Evolutionary conservation across 2,888 invertebrate species (phyloP), one percentile per base, ranked within the genome.

Genomic region (Hydropsyche betteni): DNA sequence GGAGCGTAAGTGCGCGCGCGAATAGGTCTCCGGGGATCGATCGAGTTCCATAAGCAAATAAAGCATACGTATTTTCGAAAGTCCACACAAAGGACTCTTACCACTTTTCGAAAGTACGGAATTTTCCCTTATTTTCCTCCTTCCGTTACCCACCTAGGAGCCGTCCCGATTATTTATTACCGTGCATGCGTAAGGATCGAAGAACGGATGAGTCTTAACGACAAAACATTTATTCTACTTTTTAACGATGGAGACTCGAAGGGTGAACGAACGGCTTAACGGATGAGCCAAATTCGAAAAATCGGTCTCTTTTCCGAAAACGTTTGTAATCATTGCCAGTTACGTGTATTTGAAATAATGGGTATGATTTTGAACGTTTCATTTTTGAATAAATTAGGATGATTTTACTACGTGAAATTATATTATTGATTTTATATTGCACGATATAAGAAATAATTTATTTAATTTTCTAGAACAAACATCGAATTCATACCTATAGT

Each of bases 21-120:
- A 44, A 72, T 72, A 14, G 72, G 36, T 70, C 75, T 69, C 75
- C 10, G 14, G 75, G 70, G 75, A 75, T 61, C 75, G 75, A 75
- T 75, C 68, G 69, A 69, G 58, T 53, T 38, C 74, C 74, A 74
- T 74, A 74, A 74, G 74, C 69, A 74, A 74, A 74, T 74, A 74
- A 74, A 74, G 69, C 69, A 74, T 74, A 74, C 68, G 68, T 69
- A 52, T 53, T 34, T 53, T 68, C 74, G 53, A 50, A n/a, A 33
- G 73, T 68, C 68, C 44, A 68, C 68, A 68, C 16, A 68, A 16
- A 44, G 10, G 44, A 44, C 44, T 6, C 44, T 16, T 16, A 16
- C 53, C 53, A 8, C 58, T 16, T 14, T 58, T 24, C 16, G 16
- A 53, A 53, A n/a, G 16, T 24, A 8, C 14, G n/a, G 53, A 58